Percentiles rank a stretch among this genome's conserved stretches.
Conservation (phyloP, 2,888 invertebrate species). For the Caenorhabditis japonica region DNA sequence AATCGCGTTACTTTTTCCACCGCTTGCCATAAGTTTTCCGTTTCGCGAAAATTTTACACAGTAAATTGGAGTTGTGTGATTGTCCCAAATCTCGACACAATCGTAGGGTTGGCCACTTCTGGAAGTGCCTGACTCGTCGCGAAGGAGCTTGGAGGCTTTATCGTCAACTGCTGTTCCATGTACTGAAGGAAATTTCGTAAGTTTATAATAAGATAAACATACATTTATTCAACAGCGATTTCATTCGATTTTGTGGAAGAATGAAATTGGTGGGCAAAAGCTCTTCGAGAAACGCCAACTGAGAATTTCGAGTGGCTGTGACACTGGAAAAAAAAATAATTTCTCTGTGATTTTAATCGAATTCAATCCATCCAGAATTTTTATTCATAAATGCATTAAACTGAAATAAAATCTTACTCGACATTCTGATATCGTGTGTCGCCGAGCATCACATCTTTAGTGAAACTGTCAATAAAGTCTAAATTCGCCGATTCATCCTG, state of each 20-base stretch:
- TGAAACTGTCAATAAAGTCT: conserved; percentile 14
- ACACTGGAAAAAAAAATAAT: conserved; percentile 22
- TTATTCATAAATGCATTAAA: too few relatives aligned
- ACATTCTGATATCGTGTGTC: conserved; percentile 18
- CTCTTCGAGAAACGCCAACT: conserved; percentile 33
- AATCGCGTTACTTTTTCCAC: conserved; percentile 61
- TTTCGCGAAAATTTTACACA: conserved; percentile 67
- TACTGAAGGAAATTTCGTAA: conserved; percentile 7
- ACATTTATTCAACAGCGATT: conserved; percentile 40
- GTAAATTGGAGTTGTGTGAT: conserved; percentile 60
- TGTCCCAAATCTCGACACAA: conserved; percentile 37
- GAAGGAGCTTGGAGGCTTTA: conserved; percentile 26
- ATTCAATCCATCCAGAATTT: too few relatives aligned
- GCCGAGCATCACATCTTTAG: conserved; percentile 27
- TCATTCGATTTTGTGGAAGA: conserved; percentile 49
- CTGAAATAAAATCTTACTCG: conserved; percentile 11
- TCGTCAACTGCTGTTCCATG: conserved; percentile 26
- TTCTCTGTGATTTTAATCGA: too few relatives aligned
- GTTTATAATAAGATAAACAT: background rate
- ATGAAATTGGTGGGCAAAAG: conserved; percentile 50
- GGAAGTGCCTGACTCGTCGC: conserved; percentile 2
- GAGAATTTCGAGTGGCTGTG: conserved; percentile 9
- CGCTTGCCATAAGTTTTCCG: conserved; percentile 67
- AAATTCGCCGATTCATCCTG: background rate
- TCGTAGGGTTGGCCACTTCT: background rate